These are phyloP conservation scores for Dreissena polymorpha DNA, from an alignment of 1,140 invertebrate species.

Conservation along the genomic window DNA sequence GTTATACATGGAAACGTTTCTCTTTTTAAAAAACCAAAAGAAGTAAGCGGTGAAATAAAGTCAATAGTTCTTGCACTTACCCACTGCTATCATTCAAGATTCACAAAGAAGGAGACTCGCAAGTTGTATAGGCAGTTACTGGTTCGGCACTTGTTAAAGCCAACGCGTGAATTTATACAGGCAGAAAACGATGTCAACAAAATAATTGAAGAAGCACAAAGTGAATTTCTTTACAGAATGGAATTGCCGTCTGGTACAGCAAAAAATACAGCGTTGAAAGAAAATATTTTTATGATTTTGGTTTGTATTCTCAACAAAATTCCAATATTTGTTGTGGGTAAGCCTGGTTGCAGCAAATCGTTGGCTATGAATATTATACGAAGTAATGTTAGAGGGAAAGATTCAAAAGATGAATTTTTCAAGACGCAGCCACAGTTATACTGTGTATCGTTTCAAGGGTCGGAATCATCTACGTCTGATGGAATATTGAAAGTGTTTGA, in stretches of 20 bases:
- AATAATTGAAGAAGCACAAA: constrained; percentile 52
- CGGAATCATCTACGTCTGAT: constrained; percentile 64
- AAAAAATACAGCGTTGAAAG: constrained; percentile 67
- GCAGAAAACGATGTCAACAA: constrained; percentile 5
- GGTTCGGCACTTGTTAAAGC: constrained; percentile 20
- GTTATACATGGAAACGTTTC: constrained; percentile 14
- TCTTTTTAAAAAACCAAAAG: neutral
- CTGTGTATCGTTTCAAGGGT: constrained; percentile 67
- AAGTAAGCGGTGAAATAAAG: neutral
- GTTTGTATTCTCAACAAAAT: constrained; percentile 71
- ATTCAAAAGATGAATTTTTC: constrained; percentile 63
- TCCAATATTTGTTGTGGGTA: constrained; percentile 73
- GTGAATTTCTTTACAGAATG: constrained; percentile 55
- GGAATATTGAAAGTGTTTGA: constrained; percentile 64
- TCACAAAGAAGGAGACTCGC: constrained; percentile 44
- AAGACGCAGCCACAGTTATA: constrained; percentile 64
- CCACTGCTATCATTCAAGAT: constrained; percentile 67
- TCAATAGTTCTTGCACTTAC: constrained; percentile 59
- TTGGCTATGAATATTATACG: constrained; percentile 68
- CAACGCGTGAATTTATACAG: neutral
- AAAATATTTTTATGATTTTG: constrained; percentile 74
- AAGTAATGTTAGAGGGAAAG: constrained; percentile 66
- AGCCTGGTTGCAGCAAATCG: constrained; percentile 74
- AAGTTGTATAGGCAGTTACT: constrained; percentile 48
- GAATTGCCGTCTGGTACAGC: constrained; percentile 54